Conservation (phyloP, 1,140 invertebrate species). For the Drosophila nigrodunni region DNA sequence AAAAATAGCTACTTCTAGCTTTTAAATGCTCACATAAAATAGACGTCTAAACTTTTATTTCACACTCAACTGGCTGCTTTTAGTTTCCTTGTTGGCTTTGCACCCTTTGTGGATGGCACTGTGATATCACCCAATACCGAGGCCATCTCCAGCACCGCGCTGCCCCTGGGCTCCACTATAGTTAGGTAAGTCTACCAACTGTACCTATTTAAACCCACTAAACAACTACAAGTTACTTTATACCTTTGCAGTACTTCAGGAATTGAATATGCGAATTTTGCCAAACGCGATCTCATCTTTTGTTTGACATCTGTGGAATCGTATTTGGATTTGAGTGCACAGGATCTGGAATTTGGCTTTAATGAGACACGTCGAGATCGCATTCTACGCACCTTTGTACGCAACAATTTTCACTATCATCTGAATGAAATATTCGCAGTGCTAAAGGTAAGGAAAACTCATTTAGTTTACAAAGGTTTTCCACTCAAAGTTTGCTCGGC, state of each 20-base stretch:
- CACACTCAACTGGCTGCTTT: background rate
- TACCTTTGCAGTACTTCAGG: constrained; percentile 87
- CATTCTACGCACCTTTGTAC: constrained; percentile 93
- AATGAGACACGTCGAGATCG: constrained; percentile 93
- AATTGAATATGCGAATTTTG: constrained; percentile 92
- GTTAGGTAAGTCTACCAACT: constrained; percentile 64
- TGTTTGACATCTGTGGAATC: constrained; percentile 91
- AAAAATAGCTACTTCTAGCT: too few species aligned
- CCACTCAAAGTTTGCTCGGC: background rate
- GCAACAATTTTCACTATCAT: constrained; percentile 95
- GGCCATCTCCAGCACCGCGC: constrained; percentile 68
- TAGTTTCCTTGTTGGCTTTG: constrained; percentile 93
- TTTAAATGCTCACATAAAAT: too few species aligned
- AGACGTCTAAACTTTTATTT: too few species aligned
- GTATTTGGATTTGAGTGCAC: constrained; percentile 90
- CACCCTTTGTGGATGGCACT: constrained; percentile 94
- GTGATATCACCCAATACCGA: constrained; percentile 87
- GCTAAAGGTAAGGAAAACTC: constrained; percentile 86
- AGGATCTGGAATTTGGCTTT: constrained; percentile 93
- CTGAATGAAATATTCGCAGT: constrained; percentile 96
- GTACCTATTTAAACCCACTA: background rate
- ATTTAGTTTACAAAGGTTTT: background rate
- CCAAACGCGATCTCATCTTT: constrained; percentile 91
- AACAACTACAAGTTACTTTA: constrained; percentile 46
- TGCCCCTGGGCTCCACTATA: constrained; percentile 83